Evolutionary conservation across 2,113 vertebrate genomes (phyloP).

Genomic region (Phaethon lepturus): DNA sequence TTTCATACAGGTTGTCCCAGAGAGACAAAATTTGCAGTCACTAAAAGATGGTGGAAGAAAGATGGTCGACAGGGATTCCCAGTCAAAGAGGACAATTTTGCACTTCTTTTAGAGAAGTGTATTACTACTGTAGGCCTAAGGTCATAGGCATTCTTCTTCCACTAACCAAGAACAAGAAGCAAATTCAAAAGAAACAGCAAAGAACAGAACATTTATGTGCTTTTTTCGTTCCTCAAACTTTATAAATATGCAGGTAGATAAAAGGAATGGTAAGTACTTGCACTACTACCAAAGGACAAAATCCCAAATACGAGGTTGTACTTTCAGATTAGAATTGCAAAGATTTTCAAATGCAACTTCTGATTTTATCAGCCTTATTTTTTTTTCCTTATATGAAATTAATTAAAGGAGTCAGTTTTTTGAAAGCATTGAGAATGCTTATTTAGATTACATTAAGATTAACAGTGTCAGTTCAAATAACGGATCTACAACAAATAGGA

Average conservation of each 20-base stretch:
- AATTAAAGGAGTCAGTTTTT: not conserved
- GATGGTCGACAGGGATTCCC: not conserved
- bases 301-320: not conserved
- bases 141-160: not conserved
- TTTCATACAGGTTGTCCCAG: not conserved
- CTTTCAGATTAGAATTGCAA: not conserved
- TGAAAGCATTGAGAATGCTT: not conserved
- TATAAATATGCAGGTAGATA: not conserved
- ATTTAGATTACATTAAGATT: not conserved
- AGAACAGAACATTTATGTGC: not conserved
- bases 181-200: not conserved
- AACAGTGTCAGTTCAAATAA: not conserved
- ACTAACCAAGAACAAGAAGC: not conserved
- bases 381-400: not conserved
- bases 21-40: conserved; percentile 19
- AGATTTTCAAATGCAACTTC: not conserved
- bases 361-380: not conserved
- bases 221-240: not conserved
- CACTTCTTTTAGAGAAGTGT: not conserved
- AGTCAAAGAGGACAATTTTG: not conserved
- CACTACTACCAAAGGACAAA: not conserved
- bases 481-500: not conserved
- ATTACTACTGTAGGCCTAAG: not conserved
- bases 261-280: not conserved
- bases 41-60: not conserved